Evolutionary conservation across 2,797 vertebrate genomes (phyloP).

Genomic region (Melanotaenia pygmaea): DNA sequence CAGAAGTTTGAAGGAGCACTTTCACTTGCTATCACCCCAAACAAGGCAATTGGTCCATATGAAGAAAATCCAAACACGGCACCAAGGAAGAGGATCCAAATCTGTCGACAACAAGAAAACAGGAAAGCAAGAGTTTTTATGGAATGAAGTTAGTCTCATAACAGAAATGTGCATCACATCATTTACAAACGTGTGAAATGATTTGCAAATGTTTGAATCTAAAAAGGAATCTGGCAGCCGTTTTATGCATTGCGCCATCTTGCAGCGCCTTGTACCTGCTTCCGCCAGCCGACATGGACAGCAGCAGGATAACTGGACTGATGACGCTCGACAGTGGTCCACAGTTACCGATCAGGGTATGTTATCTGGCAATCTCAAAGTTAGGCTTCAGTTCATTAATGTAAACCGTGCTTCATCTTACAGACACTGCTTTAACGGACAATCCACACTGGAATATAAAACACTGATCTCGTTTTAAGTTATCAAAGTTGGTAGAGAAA

Average conservation of each 20-base stretch:
- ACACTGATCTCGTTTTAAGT: not conserved
- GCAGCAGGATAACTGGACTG: no score
- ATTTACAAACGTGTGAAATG: not conserved
- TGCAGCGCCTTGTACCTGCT: not conserved
- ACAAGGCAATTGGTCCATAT: slow-evolving; percentile 94
- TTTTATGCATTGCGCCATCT: not conserved
- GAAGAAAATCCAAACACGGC: slow-evolving; percentile 94
- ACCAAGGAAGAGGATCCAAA: slow-evolving; percentile 95
- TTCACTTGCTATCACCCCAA: slow-evolving; percentile 98
- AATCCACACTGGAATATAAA: no score
- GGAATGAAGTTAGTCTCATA: not conserved
- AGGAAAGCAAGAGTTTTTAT: not conserved
- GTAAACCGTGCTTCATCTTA: not conserved
- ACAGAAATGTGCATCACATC: not conserved
- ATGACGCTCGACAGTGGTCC: no score
- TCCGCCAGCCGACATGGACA: not conserved
- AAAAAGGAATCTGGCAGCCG: not conserved
- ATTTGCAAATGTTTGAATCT: not conserved
- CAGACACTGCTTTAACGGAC: not conserved
- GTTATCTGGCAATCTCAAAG: no score
- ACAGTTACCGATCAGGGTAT: no score
- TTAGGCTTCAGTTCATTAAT: not conserved
- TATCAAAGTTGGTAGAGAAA: not conserved
- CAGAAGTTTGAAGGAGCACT: slow-evolving; percentile 94
- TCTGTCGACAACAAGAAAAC: slow-evolving; percentile 72